These are phyloP conservation scores for Dryomyza anilis DNA, from an alignment of 2,888 invertebrate species.

Conservation along the genomic window DNA sequence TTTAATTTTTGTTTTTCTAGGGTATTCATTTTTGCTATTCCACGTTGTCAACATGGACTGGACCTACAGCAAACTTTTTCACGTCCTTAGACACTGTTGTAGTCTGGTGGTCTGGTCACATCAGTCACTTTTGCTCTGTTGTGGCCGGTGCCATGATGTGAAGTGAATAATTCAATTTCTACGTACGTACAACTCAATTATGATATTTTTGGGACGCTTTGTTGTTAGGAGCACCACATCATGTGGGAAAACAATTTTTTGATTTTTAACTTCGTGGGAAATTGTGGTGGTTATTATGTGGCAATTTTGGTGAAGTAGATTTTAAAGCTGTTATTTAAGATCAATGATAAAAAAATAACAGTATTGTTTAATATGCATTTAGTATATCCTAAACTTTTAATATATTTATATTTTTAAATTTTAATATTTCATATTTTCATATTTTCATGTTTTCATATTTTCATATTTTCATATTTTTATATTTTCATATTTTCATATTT, in stretches of 20 bases:
- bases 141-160: constrained; percentile 7
- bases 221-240: neutral
- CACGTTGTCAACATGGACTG: neutral
- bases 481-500: too few relatives aligned
- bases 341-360: too few relatives aligned
- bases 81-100: neutral
- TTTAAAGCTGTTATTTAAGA: neutral
- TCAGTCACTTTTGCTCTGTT: neutral
- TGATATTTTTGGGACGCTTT: neutral
- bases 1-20: constrained; percentile 40
- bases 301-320: neutral
- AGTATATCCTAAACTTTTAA: too few relatives aligned
- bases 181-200: constrained; percentile 12
- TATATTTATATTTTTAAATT: too few relatives aligned
- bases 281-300: neutral
- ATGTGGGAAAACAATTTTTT: neutral
- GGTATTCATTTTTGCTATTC: neutral
- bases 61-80: constrained; percentile 5
- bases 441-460: too few relatives aligned
- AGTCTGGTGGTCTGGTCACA: neutral
- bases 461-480: too few relatives aligned
- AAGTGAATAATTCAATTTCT: constrained; percentile 18
- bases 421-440: too few relatives aligned
- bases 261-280: neutral
- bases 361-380: too few relatives aligned